phyloP scores from a whole-genome alignment of 1,140 invertebrate genomes.

The Augochlora pura region DNA sequence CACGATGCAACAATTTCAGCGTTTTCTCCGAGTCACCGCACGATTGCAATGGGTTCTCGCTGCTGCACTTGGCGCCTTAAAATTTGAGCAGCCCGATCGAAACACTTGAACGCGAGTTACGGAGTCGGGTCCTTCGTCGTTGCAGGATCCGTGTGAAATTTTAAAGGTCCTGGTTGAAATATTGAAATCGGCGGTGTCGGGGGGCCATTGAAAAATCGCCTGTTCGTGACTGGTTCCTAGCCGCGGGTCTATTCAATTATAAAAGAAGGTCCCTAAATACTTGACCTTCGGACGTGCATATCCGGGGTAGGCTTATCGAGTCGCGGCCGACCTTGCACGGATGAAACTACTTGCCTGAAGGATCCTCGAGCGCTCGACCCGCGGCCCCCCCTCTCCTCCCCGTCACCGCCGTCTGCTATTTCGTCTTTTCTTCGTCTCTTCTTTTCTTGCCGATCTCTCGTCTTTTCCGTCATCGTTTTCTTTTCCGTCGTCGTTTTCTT shows the following conservation, averaged over 20 bases:
- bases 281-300: constrained; percentile 2
- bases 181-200: no score
- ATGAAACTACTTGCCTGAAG: constrained; percentile 8
- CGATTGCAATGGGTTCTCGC: no score
- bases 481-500: background rate
- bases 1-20: no score
- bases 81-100: no score
- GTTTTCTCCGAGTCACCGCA: no score
- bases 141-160: no score
- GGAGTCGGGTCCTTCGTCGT: no score
- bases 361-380: background rate
- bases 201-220: background rate
- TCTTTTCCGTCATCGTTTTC: no score
- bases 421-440: background rate
- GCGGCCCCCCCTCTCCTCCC: no score
- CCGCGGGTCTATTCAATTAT: background rate
- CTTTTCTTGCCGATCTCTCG: background rate
- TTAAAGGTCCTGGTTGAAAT: no score
- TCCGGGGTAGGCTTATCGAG: constrained; percentile 10
- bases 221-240: background rate
- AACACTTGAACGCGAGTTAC: no score
- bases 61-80: no score
- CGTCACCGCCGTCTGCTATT: background rate
- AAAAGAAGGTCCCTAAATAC: constrained; percentile 24
- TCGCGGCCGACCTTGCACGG: background rate